Base-by-base conservation (phyloP, 2,797 vertebrate species). In the Periophthalmus magnuspinnatus region DNA sequence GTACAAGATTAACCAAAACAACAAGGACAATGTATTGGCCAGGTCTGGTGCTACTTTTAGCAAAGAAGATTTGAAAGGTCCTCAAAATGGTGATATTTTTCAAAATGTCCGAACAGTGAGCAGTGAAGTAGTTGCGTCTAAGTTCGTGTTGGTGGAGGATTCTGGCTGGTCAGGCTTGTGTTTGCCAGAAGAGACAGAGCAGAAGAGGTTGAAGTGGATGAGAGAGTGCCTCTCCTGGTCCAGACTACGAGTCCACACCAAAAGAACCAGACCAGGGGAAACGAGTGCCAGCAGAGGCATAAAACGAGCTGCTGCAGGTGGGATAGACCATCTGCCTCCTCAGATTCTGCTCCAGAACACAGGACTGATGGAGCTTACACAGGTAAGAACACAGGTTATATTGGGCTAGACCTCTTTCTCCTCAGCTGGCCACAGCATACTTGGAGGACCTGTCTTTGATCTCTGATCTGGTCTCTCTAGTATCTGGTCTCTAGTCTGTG, bases 201-300 rank as follows among this genome's bases (percentile, higher is more conserved):
- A 91, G 65, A 98, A 92, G 82, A 94, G 95, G 74, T 75, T 94
- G 80, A 76, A 78, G 0, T 99, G 97, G 97, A 94, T 96, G 89
- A 94, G 88, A 57, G 91, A 86, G 11, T 96, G 91, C 75, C 85
- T 87, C 79, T 78, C 95, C 11, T 98, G 97, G 97, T 88, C 91
- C 74, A 90, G 92, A 88, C 91, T 95, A 71, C 88, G 17, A 10
- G 7, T n/a, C 33, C 17, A n/a, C 8, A 36, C 17, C 32, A 36
- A 33, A 16, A 93, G 86, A 95, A 92, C 78, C 88, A 91, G 80
- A 93, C 21, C 52, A 55, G 52, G 10, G 0, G 5, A 38, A 8
- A 14, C 6, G 5, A 62, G 74, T 50, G 6, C 5, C 50, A 91
- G 71, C 50, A 89, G 78, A 50, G 64, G 48, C 2, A 10, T 9